A percentile compares a stretch with the other conserved stretches of the same genome.
These are phyloP conservation scores for Diadema setosum DNA, from an alignment of 35 echinoderm and acorn worm genomes.

Conservation along the genomic window DNA sequence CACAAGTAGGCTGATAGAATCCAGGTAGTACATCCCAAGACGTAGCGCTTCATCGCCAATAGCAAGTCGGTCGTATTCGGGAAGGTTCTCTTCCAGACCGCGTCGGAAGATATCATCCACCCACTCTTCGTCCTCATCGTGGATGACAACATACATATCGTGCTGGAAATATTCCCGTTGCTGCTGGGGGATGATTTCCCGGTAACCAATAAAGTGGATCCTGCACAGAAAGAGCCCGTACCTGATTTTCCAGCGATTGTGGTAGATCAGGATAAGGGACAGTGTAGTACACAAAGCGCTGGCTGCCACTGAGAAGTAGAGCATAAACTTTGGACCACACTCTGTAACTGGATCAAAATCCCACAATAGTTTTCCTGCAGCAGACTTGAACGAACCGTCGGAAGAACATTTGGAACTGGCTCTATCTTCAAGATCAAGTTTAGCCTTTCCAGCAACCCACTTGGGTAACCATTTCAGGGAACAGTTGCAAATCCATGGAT, in stretches of 20 bases:
- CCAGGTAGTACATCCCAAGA: background rate
- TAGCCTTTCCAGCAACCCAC: too few relatives aligned
- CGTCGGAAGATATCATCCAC: background rate
- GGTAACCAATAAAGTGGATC: background rate
- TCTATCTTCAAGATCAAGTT: too few relatives aligned
- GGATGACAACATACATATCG: background rate
- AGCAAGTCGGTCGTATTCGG: background rate
- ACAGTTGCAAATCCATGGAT: too few relatives aligned
- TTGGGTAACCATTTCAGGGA: too few relatives aligned
- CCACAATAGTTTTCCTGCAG: too few relatives aligned
- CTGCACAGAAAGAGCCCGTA: background rate
- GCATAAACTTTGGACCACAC: too few relatives aligned
- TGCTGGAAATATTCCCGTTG: background rate
- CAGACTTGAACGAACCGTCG: too few relatives aligned
- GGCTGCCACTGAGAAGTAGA: too few relatives aligned
- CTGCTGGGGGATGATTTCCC: background rate
- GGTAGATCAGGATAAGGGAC: background rate
- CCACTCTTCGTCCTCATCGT: background rate
- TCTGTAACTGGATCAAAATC: too few relatives aligned
- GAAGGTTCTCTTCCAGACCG: background rate
- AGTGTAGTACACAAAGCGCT: too few relatives aligned
- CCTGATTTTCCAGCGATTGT: background rate
- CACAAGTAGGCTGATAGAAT: background rate
- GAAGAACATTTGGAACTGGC: too few relatives aligned
- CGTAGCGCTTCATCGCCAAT: background rate